Evolutionary conservation across 2,888 invertebrate species (phyloP), one percentile per base, ranked within the genome.

Genomic region (Macropis europaea): DNA sequence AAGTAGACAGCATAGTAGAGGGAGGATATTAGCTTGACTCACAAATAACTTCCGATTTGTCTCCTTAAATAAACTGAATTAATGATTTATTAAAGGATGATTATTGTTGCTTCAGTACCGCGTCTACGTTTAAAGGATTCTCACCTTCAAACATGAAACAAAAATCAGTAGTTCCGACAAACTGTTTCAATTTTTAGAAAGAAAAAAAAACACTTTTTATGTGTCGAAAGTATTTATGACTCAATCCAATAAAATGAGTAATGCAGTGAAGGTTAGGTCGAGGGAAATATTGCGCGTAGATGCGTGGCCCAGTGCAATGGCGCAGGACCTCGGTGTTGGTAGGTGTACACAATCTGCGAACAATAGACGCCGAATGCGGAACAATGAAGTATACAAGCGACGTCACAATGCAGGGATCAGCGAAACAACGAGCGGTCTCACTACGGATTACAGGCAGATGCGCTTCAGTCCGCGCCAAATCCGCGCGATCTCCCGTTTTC

Each of bases 341-440:
- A 86, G 86, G 84, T 87, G 86, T 84, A 83, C 84, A 84, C 86
- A 84, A 85, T 87, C 85, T 81, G 80, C 64, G 78, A 67, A 87
- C 87, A 87, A 87, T 86, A 67, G 80, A 57, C 69, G 67, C 71
- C 82, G 81, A 83, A 81, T 83, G 80, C 81, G 82, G 86, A 84
- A 87, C 87, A 86, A 83, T 85, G 83, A 77, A 74, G 82, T 82
- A 86, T 83, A 87, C 86, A 84, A 86, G 84, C 82, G 82, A 79
- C 69, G 77, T 84, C 74, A 87, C 87, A 87, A 87, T 86, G 82
- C 85, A 48, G 83, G 87, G 87, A 86, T 86, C 86, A 86, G 79
- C 86, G 83, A 86, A 87, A 87, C 87, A 87, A 87, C 85, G 83
- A 82, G 83, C 84, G 86, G 86, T 87, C 87, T 87, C 87, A 86